These are phyloP conservation scores for Pampusana beccarii DNA, from an alignment of 2,113 vertebrate genomes.

Conservation along the genomic window DNA sequence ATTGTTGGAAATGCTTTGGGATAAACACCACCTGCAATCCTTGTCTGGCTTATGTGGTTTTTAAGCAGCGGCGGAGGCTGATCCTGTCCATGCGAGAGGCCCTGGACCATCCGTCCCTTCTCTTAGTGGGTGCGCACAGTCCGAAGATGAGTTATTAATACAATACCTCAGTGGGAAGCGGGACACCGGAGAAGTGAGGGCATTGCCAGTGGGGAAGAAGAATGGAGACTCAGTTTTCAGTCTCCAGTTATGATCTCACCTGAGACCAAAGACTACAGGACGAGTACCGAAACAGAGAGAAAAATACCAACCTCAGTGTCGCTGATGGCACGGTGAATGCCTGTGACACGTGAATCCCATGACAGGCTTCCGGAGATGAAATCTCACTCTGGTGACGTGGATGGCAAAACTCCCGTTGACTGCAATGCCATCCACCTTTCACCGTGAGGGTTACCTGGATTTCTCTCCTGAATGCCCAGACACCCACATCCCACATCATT, in stretches of 20 bases:
- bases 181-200: neutral
- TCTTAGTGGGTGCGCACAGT: neutral
- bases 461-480: neutral
- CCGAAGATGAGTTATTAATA: neutral
- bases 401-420: neutral
- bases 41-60: neutral
- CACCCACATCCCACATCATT: neutral
- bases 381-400: neutral
- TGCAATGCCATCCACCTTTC: neutral
- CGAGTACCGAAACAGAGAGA: neutral
- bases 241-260: neutral
- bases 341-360: neutral
- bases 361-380: neutral
- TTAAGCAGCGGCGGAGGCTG: neutral
- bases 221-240: neutral
- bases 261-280: neutral
- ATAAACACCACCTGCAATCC: slow-evolving; percentile 58
- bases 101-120: neutral
- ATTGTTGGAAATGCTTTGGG: slow-evolving; percentile 55
- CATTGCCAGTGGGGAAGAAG: neutral
- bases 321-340: neutral
- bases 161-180: neutral
- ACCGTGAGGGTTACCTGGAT: neutral
- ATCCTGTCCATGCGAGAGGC: neutral
- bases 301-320: neutral